Evolutionary conservation across 2,113 vertebrate genomes (phyloP).

Genomic region (Indicator indicator): DNA sequence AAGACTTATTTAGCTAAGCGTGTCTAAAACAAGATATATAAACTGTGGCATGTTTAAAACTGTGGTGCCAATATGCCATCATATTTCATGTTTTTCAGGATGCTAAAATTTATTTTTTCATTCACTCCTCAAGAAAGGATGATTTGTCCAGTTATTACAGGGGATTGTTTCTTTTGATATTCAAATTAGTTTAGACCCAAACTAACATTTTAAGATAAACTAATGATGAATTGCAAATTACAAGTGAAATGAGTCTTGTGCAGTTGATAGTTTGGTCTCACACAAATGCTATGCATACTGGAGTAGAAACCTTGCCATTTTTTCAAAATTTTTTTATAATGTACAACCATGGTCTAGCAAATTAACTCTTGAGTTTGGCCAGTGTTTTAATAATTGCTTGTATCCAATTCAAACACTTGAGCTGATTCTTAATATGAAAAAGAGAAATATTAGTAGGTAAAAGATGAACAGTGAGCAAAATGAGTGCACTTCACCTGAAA

Average conservation of each 20-base stretch:
- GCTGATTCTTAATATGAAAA: neutral
- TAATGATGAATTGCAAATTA: conserved; percentile 29
- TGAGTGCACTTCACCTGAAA: neutral
- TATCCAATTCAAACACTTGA: neutral
- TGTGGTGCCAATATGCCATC: neutral
- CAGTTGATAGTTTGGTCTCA: neutral
- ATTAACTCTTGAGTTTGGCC: neutral
- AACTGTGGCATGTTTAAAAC: neutral
- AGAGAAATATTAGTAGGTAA: neutral
- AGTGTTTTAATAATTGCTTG: neutral
- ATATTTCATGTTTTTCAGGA: neutral
- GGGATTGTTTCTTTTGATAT: conserved; percentile 39
- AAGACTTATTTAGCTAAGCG: conserved; percentile 29
- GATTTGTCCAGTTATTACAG: conserved; percentile 29
- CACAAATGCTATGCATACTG: neutral
- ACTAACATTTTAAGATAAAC: conserved; percentile 40
- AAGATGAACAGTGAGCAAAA: neutral
- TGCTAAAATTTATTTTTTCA: neutral
- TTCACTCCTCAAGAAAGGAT: neutral
- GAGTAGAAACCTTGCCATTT: neutral
- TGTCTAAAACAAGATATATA: conserved; percentile 8
- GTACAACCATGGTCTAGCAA: neutral
- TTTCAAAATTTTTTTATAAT: neutral
- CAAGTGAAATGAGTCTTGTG: conserved; percentile 18
- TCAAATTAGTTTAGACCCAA: conserved; percentile 8